Conservation (phyloP, 2,888 invertebrate genomes). For the Monochamus alternatus region DNA sequence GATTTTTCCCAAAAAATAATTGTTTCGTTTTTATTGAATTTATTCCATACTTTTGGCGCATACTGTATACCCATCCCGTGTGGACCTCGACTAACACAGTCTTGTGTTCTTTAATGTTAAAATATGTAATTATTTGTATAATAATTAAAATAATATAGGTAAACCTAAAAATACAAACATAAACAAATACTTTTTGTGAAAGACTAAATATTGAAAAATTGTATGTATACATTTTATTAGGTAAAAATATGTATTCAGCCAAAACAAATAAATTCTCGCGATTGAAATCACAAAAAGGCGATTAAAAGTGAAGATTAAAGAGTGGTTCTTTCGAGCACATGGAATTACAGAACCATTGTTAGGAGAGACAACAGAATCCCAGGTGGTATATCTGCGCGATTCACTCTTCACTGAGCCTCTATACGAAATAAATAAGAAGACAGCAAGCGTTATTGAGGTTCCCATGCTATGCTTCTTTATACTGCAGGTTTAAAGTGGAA, state of each 20-base stretch:
- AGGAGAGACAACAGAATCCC: constrained; percentile 48
- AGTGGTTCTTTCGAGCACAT: constrained; percentile 48
- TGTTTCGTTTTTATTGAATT: too few species aligned
- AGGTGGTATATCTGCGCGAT: constrained; percentile 47
- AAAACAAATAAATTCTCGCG: constrained; percentile 36
- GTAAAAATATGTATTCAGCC: background rate
- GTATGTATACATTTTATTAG: too few species aligned
- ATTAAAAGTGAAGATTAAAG: constrained; percentile 38
- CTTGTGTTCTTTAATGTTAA: too few species aligned
- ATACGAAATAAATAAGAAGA: constrained; percentile 45
- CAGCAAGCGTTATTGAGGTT: constrained; percentile 41
- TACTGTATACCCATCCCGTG: too few species aligned
- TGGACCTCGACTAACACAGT: too few species aligned
- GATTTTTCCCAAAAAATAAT: too few species aligned
- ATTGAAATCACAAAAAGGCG: constrained; percentile 36
- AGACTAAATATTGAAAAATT: too few species aligned
- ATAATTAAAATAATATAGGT: too few species aligned
- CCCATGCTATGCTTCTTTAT: constrained; percentile 44
- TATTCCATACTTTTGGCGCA: too few species aligned
- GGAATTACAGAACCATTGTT: constrained; percentile 63
- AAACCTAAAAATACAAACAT: too few species aligned
- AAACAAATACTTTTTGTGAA: too few species aligned
- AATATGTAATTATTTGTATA: too few species aligned
- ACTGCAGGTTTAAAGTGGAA: constrained; percentile 43
- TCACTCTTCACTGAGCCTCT: constrained; percentile 45